These are phyloP conservation scores for Plebejus argus DNA, from an alignment of 2,888 invertebrate species.

Conservation along the genomic window DNA sequence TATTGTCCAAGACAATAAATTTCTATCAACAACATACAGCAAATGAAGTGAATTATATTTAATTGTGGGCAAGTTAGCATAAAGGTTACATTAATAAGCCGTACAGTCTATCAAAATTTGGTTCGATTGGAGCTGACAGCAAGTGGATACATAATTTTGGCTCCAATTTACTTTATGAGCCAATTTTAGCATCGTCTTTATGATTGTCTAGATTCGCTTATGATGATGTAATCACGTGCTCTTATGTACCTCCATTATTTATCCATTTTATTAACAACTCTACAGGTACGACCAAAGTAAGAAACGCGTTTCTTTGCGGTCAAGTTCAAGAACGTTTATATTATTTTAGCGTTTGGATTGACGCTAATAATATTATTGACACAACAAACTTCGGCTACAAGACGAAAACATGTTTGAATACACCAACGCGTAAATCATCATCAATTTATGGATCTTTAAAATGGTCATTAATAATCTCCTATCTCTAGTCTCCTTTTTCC, in stretches of 20 bases:
- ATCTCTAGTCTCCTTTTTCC: neutral
- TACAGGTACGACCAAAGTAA: constrained; percentile 11
- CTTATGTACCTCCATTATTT: constrained; percentile 55
- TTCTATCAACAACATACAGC: neutral
- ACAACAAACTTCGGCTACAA: neutral
- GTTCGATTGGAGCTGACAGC: neutral
- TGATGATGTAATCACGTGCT: constrained; percentile 66
- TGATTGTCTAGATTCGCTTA: constrained; percentile 37
- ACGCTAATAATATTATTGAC: constrained; percentile 8
- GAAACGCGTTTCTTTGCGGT: constrained; percentile 49
- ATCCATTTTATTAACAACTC: constrained; percentile 60
- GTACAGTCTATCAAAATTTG: neutral
- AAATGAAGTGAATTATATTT: neutral
- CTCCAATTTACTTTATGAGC: constrained; percentile 15
- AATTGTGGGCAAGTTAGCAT: neutral
- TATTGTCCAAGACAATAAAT: neutral
- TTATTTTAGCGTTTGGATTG: constrained; percentile 1
- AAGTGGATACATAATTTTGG: constrained; percentile 15
- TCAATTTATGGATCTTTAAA: neutral
- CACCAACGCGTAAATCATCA: neutral
- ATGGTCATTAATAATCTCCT: too few relatives aligned
- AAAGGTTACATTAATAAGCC: neutral
- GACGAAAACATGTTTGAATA: constrained; percentile 7
- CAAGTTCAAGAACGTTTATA: constrained; percentile 63
- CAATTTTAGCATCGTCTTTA: neutral